A percentile compares a stretch with the other conserved stretches of the same genome.
phyloP scores from a whole-genome alignment of 2,113 vertebrate genomes.

The Rhombomys opimus region DNA sequence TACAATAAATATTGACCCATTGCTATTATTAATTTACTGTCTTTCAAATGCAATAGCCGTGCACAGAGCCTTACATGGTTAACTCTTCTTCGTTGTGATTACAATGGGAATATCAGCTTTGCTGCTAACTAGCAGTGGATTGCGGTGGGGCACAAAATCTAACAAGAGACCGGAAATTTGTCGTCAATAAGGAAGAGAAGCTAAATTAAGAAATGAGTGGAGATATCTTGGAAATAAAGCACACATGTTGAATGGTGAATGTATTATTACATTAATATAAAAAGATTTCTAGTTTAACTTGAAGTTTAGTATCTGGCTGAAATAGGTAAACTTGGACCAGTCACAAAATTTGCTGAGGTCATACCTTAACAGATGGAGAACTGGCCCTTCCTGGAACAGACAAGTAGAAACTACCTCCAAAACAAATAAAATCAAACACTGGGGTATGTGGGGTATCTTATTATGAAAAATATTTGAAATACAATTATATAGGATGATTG shows the following conservation, averaged over 20 bases:
- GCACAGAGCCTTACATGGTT: neutral
- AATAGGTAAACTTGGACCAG: neutral
- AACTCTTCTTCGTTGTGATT: neutral
- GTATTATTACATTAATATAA: neutral
- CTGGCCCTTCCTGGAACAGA: neutral
- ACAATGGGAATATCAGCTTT: neutral
- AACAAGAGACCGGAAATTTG: neutral
- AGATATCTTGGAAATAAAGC: neutral
- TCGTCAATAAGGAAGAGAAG: conserved; percentile 24
- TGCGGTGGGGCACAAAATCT: neutral
- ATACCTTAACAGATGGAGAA: neutral
- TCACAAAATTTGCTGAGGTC: neutral
- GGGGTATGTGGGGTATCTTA: neutral
- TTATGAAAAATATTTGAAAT: conserved; percentile 33
- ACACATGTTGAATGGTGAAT: neutral
- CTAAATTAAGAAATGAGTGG: neutral
- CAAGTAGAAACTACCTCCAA: neutral
- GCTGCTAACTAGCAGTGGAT: neutral
- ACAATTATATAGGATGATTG: neutral
- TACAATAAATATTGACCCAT: neutral
- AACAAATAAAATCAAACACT: neutral
- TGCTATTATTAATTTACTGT: neutral
- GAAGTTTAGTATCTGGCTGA: neutral
- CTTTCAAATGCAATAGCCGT: neutral
- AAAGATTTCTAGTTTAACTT: neutral